phyloP scores from a whole-genome alignment of 2,113 vertebrate genomes.

The Corapipo altera region DNA sequence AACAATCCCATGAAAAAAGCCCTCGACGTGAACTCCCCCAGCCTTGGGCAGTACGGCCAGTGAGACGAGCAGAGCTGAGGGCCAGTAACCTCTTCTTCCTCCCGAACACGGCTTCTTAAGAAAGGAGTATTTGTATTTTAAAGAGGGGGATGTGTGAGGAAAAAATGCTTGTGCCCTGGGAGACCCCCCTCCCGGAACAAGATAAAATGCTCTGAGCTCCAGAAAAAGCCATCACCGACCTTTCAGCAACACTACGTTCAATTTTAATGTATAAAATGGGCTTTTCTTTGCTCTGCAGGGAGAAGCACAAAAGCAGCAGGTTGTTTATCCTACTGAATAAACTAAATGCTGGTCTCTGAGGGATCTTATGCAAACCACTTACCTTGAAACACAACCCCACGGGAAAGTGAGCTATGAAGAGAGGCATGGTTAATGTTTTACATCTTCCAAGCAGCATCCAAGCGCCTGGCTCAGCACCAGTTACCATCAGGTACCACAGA shows the following conservation, averaged over 20 bases:
- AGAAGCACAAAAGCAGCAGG: conserved; percentile 49
- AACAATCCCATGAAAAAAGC: background rate
- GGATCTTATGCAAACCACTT: conserved; percentile 63
- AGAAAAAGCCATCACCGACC: conserved; percentile 22
- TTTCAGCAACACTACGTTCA: conserved; percentile 35
- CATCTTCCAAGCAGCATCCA: conserved; percentile 7
- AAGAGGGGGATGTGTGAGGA: background rate
- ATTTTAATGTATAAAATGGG: conserved; percentile 58
- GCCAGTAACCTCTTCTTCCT: background rate
- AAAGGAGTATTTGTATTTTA: background rate
- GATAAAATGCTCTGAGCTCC: background rate
- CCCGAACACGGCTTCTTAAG: accelerated
- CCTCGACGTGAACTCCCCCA: background rate
- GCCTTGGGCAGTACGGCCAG: background rate
- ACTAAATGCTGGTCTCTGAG: conserved; percentile 45
- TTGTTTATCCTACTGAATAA: conserved; percentile 68
- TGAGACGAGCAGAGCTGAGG: background rate
- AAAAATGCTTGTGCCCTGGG: background rate
- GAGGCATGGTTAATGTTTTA: conserved; percentile 36
- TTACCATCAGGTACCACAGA: background rate
- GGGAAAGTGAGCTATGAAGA: conserved; percentile 12
- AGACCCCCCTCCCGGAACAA: background rate
- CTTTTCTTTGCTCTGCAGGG: conserved; percentile 41
- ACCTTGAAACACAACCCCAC: conserved; percentile 50
- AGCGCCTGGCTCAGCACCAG: background rate